Evolutionary conservation across 1,140 invertebrate genomes (phyloP).

Genomic region (Stegodyphus dumicola): DNA sequence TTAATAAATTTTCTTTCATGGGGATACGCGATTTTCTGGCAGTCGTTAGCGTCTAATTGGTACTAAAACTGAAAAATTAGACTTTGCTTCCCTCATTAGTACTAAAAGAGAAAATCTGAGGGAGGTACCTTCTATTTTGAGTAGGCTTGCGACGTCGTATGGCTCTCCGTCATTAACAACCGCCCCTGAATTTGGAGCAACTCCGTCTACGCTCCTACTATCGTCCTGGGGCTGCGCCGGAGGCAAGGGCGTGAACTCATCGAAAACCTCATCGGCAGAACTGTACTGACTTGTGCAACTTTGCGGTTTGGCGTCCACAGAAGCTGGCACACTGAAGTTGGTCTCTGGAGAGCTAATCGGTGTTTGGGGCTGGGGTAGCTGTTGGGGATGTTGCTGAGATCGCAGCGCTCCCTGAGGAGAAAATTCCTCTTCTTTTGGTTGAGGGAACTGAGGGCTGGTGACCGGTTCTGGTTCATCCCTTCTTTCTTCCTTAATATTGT

Average conservation of each 20-base stretch:
- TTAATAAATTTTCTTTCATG: slow-evolving; percentile 49
- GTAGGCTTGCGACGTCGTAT: slow-evolving; percentile 71
- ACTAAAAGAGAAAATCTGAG: not conserved
- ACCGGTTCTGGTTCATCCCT: not conserved
- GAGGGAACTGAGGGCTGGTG: slow-evolving; percentile 15
- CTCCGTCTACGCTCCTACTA: not conserved
- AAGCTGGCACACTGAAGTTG: slow-evolving; percentile 42
- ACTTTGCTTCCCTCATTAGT: slow-evolving; percentile 27
- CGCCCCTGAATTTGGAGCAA: not conserved
- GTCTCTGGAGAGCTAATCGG: slow-evolving; percentile 41
- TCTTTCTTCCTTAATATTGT: slow-evolving; percentile 24
- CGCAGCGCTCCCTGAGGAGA: slow-evolving; percentile 35
- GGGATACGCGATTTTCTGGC: not conserved
- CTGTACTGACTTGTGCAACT: slow-evolving; percentile 47
- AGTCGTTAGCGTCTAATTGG: slow-evolving; percentile 49
- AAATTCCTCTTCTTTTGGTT: slow-evolving; percentile 37
- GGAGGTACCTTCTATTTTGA: slow-evolving; percentile 70
- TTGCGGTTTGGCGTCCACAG: slow-evolving; percentile 40
- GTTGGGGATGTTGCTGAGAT: not conserved
- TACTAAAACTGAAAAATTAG: slow-evolving; percentile 34
- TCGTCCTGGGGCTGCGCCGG: slow-evolving; percentile 22
- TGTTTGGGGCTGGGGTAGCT: slow-evolving; percentile 10
- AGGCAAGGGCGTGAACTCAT: slow-evolving; percentile 32
- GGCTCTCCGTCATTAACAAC: slow-evolving; percentile 43
- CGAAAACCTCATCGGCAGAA: slow-evolving; percentile 52